These are phyloP conservation scores for Cyprinodon variegatus DNA, from an alignment of 2,113 vertebrate genomes.

Conservation along the genomic window DNA sequence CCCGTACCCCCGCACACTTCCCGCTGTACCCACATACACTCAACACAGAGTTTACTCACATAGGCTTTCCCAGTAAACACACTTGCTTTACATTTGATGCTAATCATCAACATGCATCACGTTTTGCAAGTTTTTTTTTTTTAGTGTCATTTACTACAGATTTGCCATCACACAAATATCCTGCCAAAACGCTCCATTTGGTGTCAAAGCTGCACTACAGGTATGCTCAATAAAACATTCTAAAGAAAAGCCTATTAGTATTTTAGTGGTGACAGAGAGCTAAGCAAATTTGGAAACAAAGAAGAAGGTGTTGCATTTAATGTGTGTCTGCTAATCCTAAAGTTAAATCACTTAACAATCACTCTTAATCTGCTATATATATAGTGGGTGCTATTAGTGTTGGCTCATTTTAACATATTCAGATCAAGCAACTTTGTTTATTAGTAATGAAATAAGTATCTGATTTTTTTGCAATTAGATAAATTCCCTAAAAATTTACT, in stretches of 20 bases:
- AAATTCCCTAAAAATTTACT: no score
- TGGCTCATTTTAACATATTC: background rate
- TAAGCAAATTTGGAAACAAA: conserved; percentile 13
- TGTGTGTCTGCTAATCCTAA: background rate
- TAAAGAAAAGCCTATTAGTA: conserved; percentile 22
- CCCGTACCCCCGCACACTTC: conserved; percentile 43
- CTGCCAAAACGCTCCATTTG: conserved; percentile 57
- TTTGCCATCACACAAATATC: conserved; percentile 56
- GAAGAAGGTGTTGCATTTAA: conserved; percentile 5
- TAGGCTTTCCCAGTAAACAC: conserved; percentile 58
- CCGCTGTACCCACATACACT: background rate
- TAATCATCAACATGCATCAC: conserved; percentile 58
- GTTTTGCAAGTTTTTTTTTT: conserved; percentile 35
- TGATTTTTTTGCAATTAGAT: no score
- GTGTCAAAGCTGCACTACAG: conserved; percentile 40
- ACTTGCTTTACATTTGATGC: conserved; percentile 33
- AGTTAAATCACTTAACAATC: background rate
- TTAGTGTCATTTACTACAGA: conserved; percentile 53
- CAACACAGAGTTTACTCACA: conserved; percentile 26
- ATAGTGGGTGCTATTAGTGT: background rate
- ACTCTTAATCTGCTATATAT: background rate
- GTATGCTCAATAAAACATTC: conserved; percentile 20
- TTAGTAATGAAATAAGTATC: no score
- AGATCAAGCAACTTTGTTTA: no score
- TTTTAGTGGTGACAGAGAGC: conserved; percentile 4